These are phyloP conservation scores for Anguilla anguilla DNA, from an alignment of 2,797 vertebrate species.

Conservation along the genomic window DNA sequence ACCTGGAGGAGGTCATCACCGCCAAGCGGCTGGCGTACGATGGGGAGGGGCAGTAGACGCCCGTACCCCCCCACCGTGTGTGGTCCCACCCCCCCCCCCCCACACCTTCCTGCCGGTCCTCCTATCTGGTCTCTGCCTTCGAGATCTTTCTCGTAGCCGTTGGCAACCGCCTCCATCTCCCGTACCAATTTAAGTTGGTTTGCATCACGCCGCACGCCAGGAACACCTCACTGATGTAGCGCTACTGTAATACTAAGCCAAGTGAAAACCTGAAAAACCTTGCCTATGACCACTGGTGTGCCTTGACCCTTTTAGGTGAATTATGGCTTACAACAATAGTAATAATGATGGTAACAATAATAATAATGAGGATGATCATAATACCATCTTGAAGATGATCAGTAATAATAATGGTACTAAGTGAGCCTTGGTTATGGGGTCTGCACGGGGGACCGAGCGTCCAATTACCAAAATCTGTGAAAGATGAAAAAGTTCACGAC, in stretches of 20 bases:
- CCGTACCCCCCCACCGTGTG: not conserved
- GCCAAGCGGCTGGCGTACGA: conserved; percentile 77
- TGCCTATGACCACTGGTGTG: conserved; percentile 60
- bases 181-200: conserved; percentile 1
- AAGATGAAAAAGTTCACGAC: not conserved
- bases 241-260: conserved; percentile 48
- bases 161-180: not conserved
- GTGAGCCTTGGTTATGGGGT: not conserved
- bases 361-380: not conserved
- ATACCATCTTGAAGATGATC: not conserved
- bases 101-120: not conserved
- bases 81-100: not conserved
- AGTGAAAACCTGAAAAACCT: conserved; percentile 57
- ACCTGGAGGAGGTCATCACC: conserved; percentile 82
- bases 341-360: conserved; percentile 28
- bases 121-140: not conserved
- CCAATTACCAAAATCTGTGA: not conserved
- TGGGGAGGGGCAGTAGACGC: conserved; percentile 49
- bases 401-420: not conserved
- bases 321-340: conserved; percentile 45
- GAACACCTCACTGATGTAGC: conserved; percentile 44
- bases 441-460: not conserved
- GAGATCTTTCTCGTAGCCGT: not conserved
- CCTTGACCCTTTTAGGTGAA: conserved; percentile 59
- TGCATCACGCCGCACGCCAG: not conserved